These are phyloP conservation scores for Naja naja DNA, from an alignment of 2,113 vertebrate species.

Conservation along the genomic window DNA sequence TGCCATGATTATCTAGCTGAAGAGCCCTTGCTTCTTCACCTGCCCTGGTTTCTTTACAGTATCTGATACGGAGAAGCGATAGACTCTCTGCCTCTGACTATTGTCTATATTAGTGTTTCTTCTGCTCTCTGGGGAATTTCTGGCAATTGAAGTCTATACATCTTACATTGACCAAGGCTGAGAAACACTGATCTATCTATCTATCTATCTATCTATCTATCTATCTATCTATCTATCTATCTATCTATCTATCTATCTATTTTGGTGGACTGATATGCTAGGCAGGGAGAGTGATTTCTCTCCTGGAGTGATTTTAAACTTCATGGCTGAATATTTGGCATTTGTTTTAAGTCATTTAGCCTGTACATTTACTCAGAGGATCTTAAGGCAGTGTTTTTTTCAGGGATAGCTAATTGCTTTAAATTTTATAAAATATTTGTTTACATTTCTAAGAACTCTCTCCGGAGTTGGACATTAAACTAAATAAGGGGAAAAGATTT, in stretches of 20 bases:
- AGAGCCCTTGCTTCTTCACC: not conserved
- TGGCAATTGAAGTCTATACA: not conserved
- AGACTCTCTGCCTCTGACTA: not conserved
- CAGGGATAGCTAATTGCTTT: not conserved
- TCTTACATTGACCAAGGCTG: not conserved
- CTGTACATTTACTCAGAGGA: not conserved
- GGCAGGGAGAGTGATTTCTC: not conserved
- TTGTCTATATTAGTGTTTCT: not conserved
- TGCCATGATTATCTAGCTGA: not conserved
- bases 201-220: too few species aligned
- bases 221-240: too few species aligned
- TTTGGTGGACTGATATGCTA: fast-evolving
- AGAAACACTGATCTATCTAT: not conserved
- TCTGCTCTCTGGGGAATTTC: not conserved
- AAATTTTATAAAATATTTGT: not conserved
- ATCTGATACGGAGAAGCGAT: not conserved
- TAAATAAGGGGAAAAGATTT: not conserved
- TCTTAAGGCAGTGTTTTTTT: not conserved
- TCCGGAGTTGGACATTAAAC: not conserved
- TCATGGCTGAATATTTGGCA: not conserved
- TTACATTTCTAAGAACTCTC: not conserved
- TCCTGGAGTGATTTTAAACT: not conserved
- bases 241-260: too few species aligned
- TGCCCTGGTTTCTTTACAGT: not conserved
- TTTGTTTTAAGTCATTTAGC: not conserved